These are phyloP conservation scores for Apostichopus parvimensis DNA, from an alignment of 35 echinoderm and acorn worm genomes.

Conservation along the genomic window DNA sequence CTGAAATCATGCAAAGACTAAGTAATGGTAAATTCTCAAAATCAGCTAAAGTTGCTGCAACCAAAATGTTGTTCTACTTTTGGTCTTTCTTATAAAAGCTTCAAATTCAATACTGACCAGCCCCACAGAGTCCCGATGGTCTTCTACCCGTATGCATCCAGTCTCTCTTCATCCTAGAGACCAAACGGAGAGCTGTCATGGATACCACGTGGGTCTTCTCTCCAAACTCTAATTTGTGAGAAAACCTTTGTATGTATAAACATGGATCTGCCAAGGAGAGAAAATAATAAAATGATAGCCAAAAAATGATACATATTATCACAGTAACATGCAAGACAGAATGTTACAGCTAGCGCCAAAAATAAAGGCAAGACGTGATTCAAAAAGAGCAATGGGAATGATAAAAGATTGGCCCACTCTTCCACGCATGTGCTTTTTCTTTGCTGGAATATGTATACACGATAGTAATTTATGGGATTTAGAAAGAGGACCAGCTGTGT, in stretches of 20 bases:
- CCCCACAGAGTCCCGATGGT: slow-evolving; percentile 94
- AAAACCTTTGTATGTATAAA: slow-evolving; percentile 88
- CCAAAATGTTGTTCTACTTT: too few species aligned
- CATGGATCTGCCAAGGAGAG: slow-evolving; percentile 82
- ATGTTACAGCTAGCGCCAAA: too few species aligned
- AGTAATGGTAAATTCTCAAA: too few species aligned
- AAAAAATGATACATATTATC: neutral
- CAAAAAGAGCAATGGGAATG: neutral
- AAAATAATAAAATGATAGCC: neutral
- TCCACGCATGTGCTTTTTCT: too few species aligned
- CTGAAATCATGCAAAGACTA: too few species aligned
- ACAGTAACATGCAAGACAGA: too few species aligned
- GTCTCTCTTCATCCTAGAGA: slow-evolving; percentile 94
- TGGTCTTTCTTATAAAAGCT: too few species aligned
- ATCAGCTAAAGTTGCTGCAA: too few species aligned
- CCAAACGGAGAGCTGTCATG: slow-evolving; percentile 83
- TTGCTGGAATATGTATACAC: too few species aligned
- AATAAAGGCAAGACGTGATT: neutral
- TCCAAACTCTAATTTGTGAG: slow-evolving; percentile 91
- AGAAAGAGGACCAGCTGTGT: too few species aligned
- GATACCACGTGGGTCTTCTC: slow-evolving; percentile 90
- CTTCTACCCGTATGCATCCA: slow-evolving; percentile 97
- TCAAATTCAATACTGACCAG: slow-evolving; percentile 57
- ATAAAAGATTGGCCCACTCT: too few species aligned
- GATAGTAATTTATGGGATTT: too few species aligned